These are phyloP conservation scores for Paralvinella palmiformis DNA, from an alignment of 1,140 invertebrate genomes.

Conservation along the genomic window DNA sequence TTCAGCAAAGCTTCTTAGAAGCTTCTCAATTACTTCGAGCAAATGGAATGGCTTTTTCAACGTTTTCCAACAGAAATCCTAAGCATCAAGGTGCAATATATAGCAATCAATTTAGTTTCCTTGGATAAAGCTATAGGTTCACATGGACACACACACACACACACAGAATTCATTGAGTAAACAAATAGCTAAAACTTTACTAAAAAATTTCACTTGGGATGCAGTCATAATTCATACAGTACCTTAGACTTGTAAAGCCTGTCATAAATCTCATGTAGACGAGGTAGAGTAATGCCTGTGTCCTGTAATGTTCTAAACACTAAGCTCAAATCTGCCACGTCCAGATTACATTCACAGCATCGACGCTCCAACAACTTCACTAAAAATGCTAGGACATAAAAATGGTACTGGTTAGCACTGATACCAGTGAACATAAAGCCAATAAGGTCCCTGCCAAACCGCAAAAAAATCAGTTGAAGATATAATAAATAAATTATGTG, in stretches of 20 bases:
- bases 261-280: slow-evolving; percentile 53
- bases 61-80: slow-evolving; percentile 45
- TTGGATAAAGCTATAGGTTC: not conserved
- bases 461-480: too few species aligned
- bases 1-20: slow-evolving; percentile 37
- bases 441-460: too few species aligned
- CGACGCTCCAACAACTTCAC: slow-evolving; percentile 50
- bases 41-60: slow-evolving; percentile 42
- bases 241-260: slow-evolving; percentile 49
- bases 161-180: not conserved
- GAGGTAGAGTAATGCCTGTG: slow-evolving; percentile 46
- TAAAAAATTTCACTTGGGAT: not conserved
- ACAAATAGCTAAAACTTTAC: not conserved
- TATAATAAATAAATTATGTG: too few species aligned
- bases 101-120: not conserved
- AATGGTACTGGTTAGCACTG: too few species aligned
- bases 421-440: too few species aligned
- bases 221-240: not conserved
- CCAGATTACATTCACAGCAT: slow-evolving; percentile 39
- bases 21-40: slow-evolving; percentile 34
- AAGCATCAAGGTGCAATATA: not conserved
- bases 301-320: slow-evolving; percentile 47
- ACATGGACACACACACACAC: not conserved
- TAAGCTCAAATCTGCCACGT: slow-evolving; percentile 43
- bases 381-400: slow-evolving; percentile 49